phyloP scores from a whole-genome alignment of 2,113 vertebrate species.

The Typhlomys cinereus region DNA sequence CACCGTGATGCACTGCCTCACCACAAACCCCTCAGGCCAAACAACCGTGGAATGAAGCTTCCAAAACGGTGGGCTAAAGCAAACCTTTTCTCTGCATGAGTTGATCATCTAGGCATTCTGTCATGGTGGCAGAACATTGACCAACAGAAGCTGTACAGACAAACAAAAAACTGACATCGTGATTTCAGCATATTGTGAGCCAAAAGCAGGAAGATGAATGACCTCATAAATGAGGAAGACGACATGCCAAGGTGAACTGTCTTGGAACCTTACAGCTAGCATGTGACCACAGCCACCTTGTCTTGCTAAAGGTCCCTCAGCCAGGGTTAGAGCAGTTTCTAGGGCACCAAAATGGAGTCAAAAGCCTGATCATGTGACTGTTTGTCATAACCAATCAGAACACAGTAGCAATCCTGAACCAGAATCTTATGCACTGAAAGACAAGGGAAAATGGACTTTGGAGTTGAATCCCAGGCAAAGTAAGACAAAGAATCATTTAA shows the following conservation, averaged over 20 bases:
- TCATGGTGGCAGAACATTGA: neutral
- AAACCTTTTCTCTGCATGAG: neutral
- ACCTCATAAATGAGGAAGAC: neutral
- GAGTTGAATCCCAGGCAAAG: neutral
- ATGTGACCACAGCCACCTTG: fast-evolving
- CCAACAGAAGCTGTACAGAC: neutral
- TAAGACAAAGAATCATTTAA: neutral
- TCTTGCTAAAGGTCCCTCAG: neutral
- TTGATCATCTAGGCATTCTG: neutral
- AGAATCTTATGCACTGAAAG: neutral
- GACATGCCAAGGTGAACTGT: too few relatives aligned
- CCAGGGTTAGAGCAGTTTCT: neutral
- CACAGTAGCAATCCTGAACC: neutral
- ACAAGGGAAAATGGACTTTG: neutral
- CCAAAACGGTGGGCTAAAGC: neutral
- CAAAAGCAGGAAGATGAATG: neutral
- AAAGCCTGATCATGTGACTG: too few relatives aligned
- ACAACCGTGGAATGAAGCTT: too few relatives aligned
- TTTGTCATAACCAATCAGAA: neutral
- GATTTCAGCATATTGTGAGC: neutral
- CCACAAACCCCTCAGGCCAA: neutral
- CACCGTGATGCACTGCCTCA: neutral
- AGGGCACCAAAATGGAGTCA: neutral
- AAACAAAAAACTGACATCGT: neutral
- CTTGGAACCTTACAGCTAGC: neutral